Evolutionary conservation across 1,140 invertebrate genomes (phyloP).

Genomic region (Trichonephila inaurata): DNA sequence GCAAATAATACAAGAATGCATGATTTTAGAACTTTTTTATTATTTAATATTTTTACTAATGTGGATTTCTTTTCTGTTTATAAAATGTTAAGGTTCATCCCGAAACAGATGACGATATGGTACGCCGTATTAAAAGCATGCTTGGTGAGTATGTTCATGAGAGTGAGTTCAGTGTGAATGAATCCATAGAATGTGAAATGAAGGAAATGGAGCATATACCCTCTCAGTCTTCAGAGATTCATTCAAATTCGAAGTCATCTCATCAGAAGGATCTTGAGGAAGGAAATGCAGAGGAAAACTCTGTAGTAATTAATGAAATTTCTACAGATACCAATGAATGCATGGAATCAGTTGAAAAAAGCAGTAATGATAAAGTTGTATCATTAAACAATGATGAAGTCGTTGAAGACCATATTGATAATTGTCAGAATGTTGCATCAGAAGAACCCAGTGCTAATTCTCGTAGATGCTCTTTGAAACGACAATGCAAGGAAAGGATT

Average conservation of each 20-base stretch:
- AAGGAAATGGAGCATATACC: background rate
- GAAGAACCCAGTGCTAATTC: slow-evolving; percentile 23
- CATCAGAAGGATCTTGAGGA: background rate
- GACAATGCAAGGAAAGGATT: slow-evolving; percentile 69
- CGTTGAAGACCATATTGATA: background rate
- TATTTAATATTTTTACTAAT: background rate
- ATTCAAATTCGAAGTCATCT: background rate
- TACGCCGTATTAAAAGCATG: slow-evolving; percentile 62
- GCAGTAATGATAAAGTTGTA: background rate
- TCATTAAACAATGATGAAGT: background rate
- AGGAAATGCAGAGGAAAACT: background rate
- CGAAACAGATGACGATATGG: slow-evolving; percentile 70
- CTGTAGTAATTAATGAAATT: background rate
- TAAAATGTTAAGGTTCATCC: slow-evolving; percentile 55
- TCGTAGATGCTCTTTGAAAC: slow-evolving; percentile 69
- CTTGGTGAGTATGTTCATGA: slow-evolving; percentile 66
- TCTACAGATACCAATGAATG: background rate
- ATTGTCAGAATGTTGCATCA: background rate
- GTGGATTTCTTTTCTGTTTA: background rate
- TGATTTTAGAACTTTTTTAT: too few relatives aligned
- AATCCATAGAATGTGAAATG: background rate
- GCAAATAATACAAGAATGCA: too few relatives aligned
- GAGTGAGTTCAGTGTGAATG: background rate
- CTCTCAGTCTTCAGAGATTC: background rate
- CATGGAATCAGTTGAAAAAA: background rate